These are phyloP conservation scores for Pomatorhinus ruficollis DNA, from an alignment of 2,113 vertebrate genomes.

Conservation along the genomic window DNA sequence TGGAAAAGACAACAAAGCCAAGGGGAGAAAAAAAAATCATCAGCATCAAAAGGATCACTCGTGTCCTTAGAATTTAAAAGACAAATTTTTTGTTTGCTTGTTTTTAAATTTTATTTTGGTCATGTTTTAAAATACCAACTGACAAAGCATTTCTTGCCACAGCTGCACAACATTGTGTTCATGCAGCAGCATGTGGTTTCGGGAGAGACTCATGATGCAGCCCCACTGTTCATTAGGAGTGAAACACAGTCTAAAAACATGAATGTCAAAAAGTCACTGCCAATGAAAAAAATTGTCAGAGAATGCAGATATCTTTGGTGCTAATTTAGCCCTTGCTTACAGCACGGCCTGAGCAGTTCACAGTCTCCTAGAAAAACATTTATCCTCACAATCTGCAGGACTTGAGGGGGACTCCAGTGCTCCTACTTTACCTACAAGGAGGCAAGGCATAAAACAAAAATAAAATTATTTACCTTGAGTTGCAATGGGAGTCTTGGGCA, in stretches of 20 bases:
- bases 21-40: background rate
- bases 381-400: background rate
- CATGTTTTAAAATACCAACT: background rate
- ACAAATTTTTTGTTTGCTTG: background rate
- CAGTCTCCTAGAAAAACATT: background rate
- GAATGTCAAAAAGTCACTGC: background rate
- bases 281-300: background rate
- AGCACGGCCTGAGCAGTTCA: background rate
- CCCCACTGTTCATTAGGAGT: background rate
- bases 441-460: accelerated
- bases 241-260: background rate
- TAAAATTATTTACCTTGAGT: background rate
- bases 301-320: background rate
- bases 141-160: background rate
- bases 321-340: background rate
- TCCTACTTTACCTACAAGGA: background rate
- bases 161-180: background rate
- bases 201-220: background rate
- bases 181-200: background rate
- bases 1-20: background rate
- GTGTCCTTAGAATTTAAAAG: background rate
- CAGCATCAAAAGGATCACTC: background rate
- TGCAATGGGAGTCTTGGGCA: background rate
- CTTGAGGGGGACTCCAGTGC: background rate
- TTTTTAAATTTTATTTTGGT: background rate